These are phyloP conservation scores for Micromys minutus DNA, from an alignment of 2,113 vertebrate genomes.

Conservation along the genomic window DNA sequence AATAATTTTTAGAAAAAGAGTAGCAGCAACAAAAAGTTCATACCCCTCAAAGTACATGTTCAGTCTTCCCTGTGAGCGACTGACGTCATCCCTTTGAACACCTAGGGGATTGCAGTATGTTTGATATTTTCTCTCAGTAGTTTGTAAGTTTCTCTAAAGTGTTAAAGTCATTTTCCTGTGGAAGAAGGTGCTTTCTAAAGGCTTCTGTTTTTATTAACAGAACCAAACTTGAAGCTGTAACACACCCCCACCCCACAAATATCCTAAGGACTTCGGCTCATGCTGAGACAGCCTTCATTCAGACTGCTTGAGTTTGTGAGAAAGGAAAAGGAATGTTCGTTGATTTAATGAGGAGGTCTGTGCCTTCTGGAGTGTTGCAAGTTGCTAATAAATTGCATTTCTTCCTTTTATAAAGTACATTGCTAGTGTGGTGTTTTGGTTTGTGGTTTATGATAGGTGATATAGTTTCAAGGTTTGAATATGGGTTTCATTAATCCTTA, in stretches of 20 bases:
- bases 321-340: slow-evolving; percentile 54
- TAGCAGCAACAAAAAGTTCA: background rate
- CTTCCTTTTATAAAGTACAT: slow-evolving; percentile 70
- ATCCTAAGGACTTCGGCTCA: background rate
- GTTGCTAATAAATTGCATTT: slow-evolving; percentile 73
- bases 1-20: background rate
- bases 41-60: background rate
- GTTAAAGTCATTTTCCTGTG: background rate
- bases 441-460: slow-evolving; percentile 74
- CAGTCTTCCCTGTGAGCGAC: background rate
- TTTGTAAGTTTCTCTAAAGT: slow-evolving; percentile 49
- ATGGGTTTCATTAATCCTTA: slow-evolving; percentile 76
- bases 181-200: slow-evolving; percentile 17
- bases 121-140: slow-evolving; percentile 19
- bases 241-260: background rate
- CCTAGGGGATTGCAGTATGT: background rate
- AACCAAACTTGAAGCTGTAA: background rate
- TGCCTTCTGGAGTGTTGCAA: slow-evolving; percentile 69
- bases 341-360: slow-evolving; percentile 69
- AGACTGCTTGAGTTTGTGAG: background rate
- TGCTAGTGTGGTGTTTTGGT: slow-evolving; percentile 69
- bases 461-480: slow-evolving; percentile 71
- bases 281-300: background rate
- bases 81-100: slow-evolving; percentile 11
- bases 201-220: slow-evolving; percentile 7